Percentiles rank a stretch among this genome's conserved stretches.
These are phyloP conservation scores for Vireo griseus DNA, from an alignment of 2,797 vertebrate species.

Conservation along the genomic window DNA sequence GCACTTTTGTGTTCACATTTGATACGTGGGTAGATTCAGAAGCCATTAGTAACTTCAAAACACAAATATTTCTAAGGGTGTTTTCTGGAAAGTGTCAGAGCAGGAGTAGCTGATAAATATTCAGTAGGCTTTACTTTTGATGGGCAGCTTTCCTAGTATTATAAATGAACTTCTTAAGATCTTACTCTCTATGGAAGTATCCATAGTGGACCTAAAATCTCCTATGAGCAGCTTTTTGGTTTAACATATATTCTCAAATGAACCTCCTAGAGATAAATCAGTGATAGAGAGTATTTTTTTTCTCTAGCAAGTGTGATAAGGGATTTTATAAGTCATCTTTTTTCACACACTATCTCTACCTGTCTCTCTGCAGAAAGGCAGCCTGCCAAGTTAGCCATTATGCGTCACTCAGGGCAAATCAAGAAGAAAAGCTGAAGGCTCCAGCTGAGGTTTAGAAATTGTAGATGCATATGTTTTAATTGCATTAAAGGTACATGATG, in stretches of 20 bases:
- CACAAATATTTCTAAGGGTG: not conserved
- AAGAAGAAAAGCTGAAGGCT: not conserved
- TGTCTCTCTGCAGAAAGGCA: not conserved
- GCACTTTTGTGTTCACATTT: not conserved
- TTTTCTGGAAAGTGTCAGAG: not conserved
- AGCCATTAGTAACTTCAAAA: not conserved
- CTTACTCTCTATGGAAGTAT: not conserved
- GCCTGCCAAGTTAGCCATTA: not conserved
- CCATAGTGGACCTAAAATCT: not conserved
- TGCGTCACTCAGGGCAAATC: not conserved
- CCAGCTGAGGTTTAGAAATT: not conserved
- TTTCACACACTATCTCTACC: not conserved
- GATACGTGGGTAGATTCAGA: not conserved
- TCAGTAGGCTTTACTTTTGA: not conserved
- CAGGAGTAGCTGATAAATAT: not conserved
- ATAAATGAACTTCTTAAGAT: not conserved
- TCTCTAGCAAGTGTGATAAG: not conserved
- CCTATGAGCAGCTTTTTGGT: not conserved
- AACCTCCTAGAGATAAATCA: not conserved
- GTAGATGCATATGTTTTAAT: not conserved
- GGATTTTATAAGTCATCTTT: not conserved
- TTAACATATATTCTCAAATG: not conserved
- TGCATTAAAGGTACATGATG: not conserved
- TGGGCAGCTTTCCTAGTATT: not conserved
- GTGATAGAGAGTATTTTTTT: not conserved